A percentile compares a stretch with the other conserved stretches of the same genome.
These are phyloP conservation scores for Falco peregrinus DNA, from an alignment of 2,797 vertebrate genomes.

Conservation along the genomic window DNA sequence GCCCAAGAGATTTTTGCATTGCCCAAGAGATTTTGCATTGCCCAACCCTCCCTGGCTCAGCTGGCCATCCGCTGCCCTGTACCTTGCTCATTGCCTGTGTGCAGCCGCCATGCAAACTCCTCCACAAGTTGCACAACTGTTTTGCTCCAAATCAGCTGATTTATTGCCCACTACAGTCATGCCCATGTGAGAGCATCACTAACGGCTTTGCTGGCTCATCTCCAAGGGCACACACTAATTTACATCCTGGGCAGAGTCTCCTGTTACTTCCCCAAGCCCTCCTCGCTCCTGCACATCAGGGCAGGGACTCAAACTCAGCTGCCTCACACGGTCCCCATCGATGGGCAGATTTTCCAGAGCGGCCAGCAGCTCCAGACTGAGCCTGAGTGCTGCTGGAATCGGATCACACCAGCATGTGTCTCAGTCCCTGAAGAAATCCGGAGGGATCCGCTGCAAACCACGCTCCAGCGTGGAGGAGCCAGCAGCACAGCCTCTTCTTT, in stretches of 20 bases:
- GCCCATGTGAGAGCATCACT: not conserved
- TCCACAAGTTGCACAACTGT: not conserved
- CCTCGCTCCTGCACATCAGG: not conserved
- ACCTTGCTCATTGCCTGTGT: fast-evolving
- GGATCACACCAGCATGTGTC: not conserved
- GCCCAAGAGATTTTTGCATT: not conserved
- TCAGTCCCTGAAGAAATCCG: not conserved
- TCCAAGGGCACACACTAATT: not conserved
- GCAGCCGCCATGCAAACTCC: not conserved
- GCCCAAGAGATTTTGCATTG: not conserved
- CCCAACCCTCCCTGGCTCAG: not conserved
- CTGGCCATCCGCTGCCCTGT: fast-evolving
- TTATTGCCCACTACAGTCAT: not conserved
- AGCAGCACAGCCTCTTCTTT: not conserved
- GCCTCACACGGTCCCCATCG: fast-evolving
- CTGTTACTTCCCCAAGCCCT: not conserved
- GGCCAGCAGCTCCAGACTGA: not conserved
- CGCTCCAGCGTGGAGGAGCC: not conserved
- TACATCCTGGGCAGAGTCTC: not conserved
- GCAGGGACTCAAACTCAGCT: not conserved
- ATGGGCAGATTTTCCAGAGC: not conserved
- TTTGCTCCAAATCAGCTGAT: not conserved
- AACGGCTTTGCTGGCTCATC: not conserved
- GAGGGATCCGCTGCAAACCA: not conserved
- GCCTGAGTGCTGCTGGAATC: not conserved